Percentiles rank a stretch among this genome's conserved stretches.
phyloP scores from a whole-genome alignment of 2,888 invertebrate species.

The Ichneumon xanthorius region DNA sequence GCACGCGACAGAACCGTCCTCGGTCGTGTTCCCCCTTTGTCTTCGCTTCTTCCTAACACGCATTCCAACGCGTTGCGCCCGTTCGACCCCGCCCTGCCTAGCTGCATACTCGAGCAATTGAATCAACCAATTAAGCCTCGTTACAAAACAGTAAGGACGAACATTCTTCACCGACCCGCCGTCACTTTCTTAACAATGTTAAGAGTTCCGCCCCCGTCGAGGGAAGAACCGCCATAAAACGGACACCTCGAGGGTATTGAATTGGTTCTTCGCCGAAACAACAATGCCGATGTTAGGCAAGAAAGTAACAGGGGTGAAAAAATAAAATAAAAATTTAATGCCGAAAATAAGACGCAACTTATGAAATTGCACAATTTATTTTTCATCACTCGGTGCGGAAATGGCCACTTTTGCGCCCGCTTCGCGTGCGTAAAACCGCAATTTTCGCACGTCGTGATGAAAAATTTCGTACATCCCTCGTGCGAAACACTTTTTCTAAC shows the following conservation, averaged over 20 bases:
- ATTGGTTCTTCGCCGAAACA: background rate
- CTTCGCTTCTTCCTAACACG: slow-evolving; percentile 59
- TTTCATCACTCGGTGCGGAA: too few species aligned
- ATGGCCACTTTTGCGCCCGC: too few species aligned
- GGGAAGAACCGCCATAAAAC: background rate
- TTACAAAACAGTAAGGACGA: slow-evolving; percentile 36
- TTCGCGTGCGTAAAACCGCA: too few species aligned
- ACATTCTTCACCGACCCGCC: slow-evolving; percentile 50
- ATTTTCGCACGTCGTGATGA: too few species aligned
- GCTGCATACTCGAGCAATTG: slow-evolving; percentile 63
- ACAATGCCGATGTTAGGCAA: background rate
- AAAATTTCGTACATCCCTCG: too few species aligned
- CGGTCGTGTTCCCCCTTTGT: slow-evolving; percentile 54
- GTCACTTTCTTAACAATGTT: slow-evolving; percentile 1
- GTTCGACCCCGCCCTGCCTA: slow-evolving; percentile 63
- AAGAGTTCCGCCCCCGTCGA: background rate
- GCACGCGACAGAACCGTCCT: slow-evolving; percentile 25
- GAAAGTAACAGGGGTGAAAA: background rate
- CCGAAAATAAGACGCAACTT: too few species aligned
- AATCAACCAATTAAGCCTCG: slow-evolving; percentile 60
- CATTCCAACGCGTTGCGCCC: slow-evolving; percentile 68
- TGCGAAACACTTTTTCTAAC: too few species aligned
- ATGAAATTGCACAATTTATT: too few species aligned
- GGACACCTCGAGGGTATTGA: background rate
- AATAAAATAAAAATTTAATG: background rate